Conservation (phyloP, 2,888 invertebrate species). For the Scotopteryx bipunctaria region DNA sequence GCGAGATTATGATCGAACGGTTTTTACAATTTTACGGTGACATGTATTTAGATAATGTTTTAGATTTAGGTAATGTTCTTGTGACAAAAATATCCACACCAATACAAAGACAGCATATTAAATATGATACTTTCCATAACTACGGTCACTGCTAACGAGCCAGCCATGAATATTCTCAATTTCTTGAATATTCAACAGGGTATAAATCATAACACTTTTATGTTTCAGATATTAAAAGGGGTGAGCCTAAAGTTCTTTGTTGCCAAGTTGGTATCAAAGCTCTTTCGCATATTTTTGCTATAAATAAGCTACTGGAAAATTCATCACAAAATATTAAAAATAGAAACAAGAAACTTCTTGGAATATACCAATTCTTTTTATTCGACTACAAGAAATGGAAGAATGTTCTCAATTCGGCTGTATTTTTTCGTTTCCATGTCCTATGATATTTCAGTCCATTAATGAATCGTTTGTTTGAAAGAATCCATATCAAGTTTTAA, state of each 20-base stretch:
- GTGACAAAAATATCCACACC: not conserved
- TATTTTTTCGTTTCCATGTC: no score
- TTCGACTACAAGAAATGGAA: no score
- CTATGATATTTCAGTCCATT: no score
- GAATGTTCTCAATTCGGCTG: no score
- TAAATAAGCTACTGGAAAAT: slow-evolving; percentile 11
- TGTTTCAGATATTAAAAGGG: slow-evolving; percentile 63
- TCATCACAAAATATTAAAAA: slow-evolving; percentile 7
- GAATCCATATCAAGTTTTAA: no score
- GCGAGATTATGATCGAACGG: no score
- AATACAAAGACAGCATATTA: slow-evolving; percentile 31
- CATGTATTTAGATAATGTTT: no score
- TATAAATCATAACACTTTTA: slow-evolving; percentile 73
- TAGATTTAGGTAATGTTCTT: not conserved
- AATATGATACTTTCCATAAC: slow-evolving; percentile 61
- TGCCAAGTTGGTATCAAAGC: slow-evolving; percentile 12
- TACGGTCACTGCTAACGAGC: slow-evolving; percentile 69
- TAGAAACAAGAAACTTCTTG: not conserved
- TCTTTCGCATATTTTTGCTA: slow-evolving; percentile 20
- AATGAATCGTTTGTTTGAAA: no score
- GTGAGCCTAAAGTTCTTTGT: slow-evolving; percentile 34
- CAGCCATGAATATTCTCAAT: slow-evolving; percentile 69
- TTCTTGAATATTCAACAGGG: slow-evolving; percentile 73
- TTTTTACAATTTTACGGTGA: no score
- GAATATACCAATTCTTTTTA: not conserved